phyloP scores from a whole-genome alignment of 2,888 invertebrate species.

The Dynastes maya region DNA sequence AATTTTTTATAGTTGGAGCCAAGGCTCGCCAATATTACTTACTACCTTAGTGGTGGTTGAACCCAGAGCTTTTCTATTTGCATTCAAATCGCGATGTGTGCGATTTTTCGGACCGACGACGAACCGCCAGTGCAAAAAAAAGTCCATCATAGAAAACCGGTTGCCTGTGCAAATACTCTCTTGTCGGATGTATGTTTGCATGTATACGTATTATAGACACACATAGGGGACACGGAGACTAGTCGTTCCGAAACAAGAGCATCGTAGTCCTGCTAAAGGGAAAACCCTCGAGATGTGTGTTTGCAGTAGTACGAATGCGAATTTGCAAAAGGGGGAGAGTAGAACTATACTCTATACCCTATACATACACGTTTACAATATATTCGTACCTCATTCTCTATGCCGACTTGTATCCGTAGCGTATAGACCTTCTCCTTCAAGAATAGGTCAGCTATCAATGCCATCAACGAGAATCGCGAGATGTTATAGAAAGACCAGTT shows the following conservation, averaged over 20 bases:
- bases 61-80: constrained; percentile 37
- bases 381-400: not conserved
- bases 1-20: too few species aligned
- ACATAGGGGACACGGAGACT: constrained; percentile 50
- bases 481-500: constrained; percentile 40
- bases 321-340: constrained; percentile 30
- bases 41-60: constrained; percentile 13
- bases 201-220: constrained; percentile 37
- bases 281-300: constrained; percentile 38
- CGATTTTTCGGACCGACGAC: constrained; percentile 37
- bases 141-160: constrained; percentile 59
- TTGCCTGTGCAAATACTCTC: constrained; percentile 57
- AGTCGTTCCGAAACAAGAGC: constrained; percentile 34
- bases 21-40: constrained; percentile 8
- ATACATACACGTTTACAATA: not conserved
- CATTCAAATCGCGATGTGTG: constrained; percentile 46
- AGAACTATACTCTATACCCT: constrained; percentile 13
- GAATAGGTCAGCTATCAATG: constrained; percentile 44
- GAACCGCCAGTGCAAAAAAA: constrained; percentile 50
- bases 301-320: constrained; percentile 28
- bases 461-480: constrained; percentile 34
- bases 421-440: not conserved
- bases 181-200: constrained; percentile 26
- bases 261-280: constrained; percentile 27
- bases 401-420: not conserved